Conservation (phyloP, 2,888 invertebrate species). For the Apotomis capreana region DNA sequence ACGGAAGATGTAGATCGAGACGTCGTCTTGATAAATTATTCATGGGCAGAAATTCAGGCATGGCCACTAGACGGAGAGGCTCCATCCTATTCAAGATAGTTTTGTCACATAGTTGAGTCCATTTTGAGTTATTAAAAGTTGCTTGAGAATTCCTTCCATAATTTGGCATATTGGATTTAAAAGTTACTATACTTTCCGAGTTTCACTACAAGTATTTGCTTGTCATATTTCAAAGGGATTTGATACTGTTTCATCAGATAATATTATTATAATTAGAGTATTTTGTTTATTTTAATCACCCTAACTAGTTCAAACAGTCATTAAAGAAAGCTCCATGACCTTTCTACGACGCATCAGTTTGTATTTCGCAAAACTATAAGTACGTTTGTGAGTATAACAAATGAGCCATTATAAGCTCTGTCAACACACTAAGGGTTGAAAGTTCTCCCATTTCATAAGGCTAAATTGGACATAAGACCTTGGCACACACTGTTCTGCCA, state of each 20-base stretch:
- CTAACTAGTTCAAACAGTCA: no score
- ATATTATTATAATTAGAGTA: no score
- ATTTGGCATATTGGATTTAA: no score
- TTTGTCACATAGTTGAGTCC: slow-evolving; percentile 2
- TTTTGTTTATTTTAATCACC: no score
- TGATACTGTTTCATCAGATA: no score
- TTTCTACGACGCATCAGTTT: no score
- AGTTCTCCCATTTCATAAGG: slow-evolving; percentile 1
- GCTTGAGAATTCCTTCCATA: background rate
- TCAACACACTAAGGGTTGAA: background rate
- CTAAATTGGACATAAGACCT: slow-evolving; percentile 10
- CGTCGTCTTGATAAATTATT: slow-evolving; percentile 30
- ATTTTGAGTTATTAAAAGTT: background rate
- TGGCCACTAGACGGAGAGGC: slow-evolving; percentile 2
- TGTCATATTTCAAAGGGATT: no score
- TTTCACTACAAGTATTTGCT: no score
- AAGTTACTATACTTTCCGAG: no score
- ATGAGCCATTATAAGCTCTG: background rate
- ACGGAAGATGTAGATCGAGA: slow-evolving; percentile 21
- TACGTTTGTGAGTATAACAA: background rate
- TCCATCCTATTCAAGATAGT: slow-evolving; percentile 1
- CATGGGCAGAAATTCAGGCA: slow-evolving; percentile 19
- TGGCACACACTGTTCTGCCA: slow-evolving; percentile 3
- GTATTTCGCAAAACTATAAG: background rate
- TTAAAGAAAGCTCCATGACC: no score